Evolutionary conservation across 2,797 vertebrate species (phyloP).

Genomic region (Lateolabrax maculatus): DNA sequence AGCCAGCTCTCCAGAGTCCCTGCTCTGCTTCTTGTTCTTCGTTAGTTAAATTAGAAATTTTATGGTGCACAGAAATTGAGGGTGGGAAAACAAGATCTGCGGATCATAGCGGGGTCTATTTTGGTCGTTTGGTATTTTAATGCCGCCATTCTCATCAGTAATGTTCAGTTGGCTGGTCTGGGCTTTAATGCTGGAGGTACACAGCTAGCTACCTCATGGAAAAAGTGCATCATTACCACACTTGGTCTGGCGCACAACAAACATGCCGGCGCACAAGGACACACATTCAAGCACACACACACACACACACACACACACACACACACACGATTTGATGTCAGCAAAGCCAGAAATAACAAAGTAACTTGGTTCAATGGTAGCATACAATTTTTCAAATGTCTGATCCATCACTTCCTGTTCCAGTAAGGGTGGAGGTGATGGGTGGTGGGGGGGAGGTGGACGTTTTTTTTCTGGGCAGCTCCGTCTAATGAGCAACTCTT

Average conservation of each 20-base stretch:
- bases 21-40: constrained; percentile 58
- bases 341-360: constrained; percentile 54
- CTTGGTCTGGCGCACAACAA: constrained; percentile 70
- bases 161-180: constrained; percentile 59
- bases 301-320: constrained; percentile 24
- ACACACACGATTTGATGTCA: constrained; percentile 20
- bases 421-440: constrained; percentile 50
- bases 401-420: constrained; percentile 78
- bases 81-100: constrained; percentile 73
- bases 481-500: constrained; percentile 85
- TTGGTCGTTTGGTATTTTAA: constrained; percentile 71
- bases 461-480: constrained; percentile 72
- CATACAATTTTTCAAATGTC: constrained; percentile 72
- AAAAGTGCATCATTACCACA: constrained; percentile 85
- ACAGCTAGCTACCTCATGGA: constrained; percentile 81
- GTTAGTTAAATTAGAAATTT: constrained; percentile 73
- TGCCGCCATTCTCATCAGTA: constrained; percentile 59
- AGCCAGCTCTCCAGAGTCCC: constrained; percentile 46
- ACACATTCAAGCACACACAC: constrained; percentile 38
- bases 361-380: constrained; percentile 52
- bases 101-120: constrained; percentile 69
- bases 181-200: constrained; percentile 59
- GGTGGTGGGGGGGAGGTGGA: constrained; percentile 48
- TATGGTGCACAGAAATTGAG: constrained; percentile 72
- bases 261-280: constrained; percentile 58